phyloP scores from a whole-genome alignment of 1,140 invertebrate genomes.

The Rhagoletis zephyria region DNA sequence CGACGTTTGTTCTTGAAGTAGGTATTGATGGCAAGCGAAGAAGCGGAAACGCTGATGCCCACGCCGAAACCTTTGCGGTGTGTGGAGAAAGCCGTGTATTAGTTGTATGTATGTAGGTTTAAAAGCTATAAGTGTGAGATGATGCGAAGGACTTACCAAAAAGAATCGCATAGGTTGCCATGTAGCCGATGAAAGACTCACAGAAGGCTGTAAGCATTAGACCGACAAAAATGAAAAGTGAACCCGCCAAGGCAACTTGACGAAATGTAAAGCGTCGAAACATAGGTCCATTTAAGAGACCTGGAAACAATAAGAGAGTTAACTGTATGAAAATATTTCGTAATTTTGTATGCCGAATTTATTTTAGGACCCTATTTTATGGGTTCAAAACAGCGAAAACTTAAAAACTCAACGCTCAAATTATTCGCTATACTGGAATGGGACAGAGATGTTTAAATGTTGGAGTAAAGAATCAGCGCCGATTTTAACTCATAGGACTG shows the following conservation, averaged over 20 bases:
- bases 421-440: too few species aligned
- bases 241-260: conserved; percentile 77
- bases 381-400: too few species aligned
- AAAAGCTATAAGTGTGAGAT: too few species aligned
- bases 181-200: conserved; percentile 76
- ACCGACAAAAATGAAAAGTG: conserved; percentile 75
- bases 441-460: too few species aligned
- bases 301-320: conserved; percentile 72
- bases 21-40: conserved; percentile 77
- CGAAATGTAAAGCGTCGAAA: conserved; percentile 79
- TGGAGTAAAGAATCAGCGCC: too few species aligned
- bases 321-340: neutral
- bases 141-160: conserved; percentile 74
- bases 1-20: conserved; percentile 77
- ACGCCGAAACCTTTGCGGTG: conserved; percentile 75
- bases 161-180: conserved; percentile 77
- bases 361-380: too few species aligned
- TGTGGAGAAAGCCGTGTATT: too few species aligned
- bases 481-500: too few species aligned
- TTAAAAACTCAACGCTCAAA: too few species aligned
- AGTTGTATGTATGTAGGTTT: conserved; percentile 43
- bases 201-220: conserved; percentile 76
- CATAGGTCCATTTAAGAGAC: conserved; percentile 79
- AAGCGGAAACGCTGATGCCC: conserved; percentile 78
- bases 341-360: too few species aligned